Base-by-base conservation (phyloP, 64 coral and sea anemone species). In the Orbicella faveolata region DNA sequence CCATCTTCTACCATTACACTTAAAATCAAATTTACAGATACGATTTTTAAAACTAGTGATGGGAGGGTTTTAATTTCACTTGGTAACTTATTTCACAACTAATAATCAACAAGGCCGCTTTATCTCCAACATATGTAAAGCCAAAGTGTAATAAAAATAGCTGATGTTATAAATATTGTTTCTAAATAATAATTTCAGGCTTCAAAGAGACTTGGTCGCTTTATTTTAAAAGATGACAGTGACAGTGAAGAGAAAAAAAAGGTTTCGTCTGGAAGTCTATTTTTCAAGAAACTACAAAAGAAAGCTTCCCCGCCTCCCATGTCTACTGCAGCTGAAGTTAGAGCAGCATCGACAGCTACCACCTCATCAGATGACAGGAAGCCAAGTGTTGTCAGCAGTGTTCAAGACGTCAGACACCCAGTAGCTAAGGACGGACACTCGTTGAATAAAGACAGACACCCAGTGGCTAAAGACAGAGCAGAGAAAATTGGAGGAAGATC, bases 161-260 rank as follows among this genome's bases (percentile, higher is more conserved):
- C 2, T 25, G 18, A 36, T 34, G 20, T 17, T 76, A 48, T 19
- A 23, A 11, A 23, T 21, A 44, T 55, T 11, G 1, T 48, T 70
- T 62, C 18, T 36, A 33, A 34, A 20, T 61, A 30, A 36, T 25
- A 3, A 62, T 88, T 64, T 63, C 35, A 94, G 93, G 85, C 34
- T 15, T 83, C 75, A 79, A 95, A 92, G 80, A 92, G 75, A 73
- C 70, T 98, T 78, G 96, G 96, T 48, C 81, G 91, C 44, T 98
- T 98, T 54, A 93, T 87, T 75, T 81, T 98, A 30, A 76, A 34
- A 84, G 96, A 95, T 88, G 82, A 85, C 16, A 85, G 82, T 85
- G 82, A 85, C 23, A 72, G 35, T 52, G 96, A 98, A 93, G 82
- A 90, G 36, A 88, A 93, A 11, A 64, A 64, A 17, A 64, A 55